Conservation (phyloP, 1,140 invertebrate species). For the Zaprionus inermis region DNA sequence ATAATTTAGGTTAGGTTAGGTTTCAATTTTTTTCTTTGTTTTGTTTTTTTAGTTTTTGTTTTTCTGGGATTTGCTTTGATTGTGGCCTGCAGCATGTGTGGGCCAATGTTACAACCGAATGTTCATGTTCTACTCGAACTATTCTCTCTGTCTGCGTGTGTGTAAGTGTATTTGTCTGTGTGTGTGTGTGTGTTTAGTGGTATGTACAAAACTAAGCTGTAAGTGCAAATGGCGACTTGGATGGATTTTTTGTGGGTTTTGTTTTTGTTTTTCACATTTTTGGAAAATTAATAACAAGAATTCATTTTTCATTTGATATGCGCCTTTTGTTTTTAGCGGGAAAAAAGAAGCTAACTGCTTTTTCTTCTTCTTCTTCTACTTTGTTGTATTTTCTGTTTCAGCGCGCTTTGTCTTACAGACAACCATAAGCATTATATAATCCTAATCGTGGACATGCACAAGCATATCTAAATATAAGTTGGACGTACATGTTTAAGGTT, state of each 20-base stretch:
- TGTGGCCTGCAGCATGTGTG: slow-evolving; percentile 34
- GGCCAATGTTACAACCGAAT: slow-evolving; percentile 53
- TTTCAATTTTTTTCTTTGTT: slow-evolving; percentile 7
- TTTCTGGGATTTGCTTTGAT: slow-evolving; percentile 39
- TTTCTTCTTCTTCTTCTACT: background rate
- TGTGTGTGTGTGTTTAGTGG: slow-evolving; percentile 18
- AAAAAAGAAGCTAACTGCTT: background rate
- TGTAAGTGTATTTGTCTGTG: slow-evolving; percentile 5
- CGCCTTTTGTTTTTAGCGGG: slow-evolving; percentile 7
- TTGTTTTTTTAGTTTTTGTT: too few species aligned
- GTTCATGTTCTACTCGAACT: slow-evolving; percentile 47
- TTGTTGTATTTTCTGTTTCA: background rate
- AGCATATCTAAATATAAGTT: slow-evolving; percentile 35
- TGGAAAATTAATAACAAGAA: slow-evolving; percentile 24
- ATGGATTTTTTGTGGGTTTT: slow-evolving; percentile 32
- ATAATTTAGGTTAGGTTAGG: slow-evolving; percentile 11
- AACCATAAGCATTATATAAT: slow-evolving; percentile 38
- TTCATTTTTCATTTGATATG: slow-evolving; percentile 32
- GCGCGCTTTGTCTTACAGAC: slow-evolving; percentile 44
- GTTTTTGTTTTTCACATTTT: background rate
- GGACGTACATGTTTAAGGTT: slow-evolving; percentile 47
- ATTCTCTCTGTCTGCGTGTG: slow-evolving; percentile 17
- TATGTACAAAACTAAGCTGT: slow-evolving; percentile 49
- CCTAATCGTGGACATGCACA: slow-evolving; percentile 19
- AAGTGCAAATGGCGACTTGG: slow-evolving; percentile 49